Evolutionary conservation across 2,888 invertebrate species (phyloP).

Genomic region (Rotaria sp.): DNA sequence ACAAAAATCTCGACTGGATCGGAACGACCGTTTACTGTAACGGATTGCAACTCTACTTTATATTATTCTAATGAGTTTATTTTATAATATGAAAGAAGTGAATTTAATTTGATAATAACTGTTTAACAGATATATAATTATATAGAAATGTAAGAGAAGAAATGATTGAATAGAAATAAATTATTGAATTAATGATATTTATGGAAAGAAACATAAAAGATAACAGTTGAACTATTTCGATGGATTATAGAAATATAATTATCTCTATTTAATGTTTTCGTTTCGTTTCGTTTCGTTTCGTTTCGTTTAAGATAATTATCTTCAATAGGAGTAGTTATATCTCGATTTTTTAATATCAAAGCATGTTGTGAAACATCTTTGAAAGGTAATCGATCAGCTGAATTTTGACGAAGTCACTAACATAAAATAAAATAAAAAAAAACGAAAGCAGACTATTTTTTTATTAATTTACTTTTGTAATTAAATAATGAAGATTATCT

Average conservation of each 20-base stretch:
- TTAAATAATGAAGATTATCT: too few species aligned
- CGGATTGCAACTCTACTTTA: too few species aligned
- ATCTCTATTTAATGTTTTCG: conserved; percentile 17
- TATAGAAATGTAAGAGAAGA: neutral
- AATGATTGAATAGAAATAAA: neutral
- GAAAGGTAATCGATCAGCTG: too few species aligned
- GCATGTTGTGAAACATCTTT: conserved; percentile 33
- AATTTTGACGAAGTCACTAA: too few species aligned
- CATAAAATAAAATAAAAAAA: too few species aligned
- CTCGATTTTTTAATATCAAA: conserved; percentile 36
- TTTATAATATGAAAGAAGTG: neutral
- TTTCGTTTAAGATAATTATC: conserved; percentile 12
- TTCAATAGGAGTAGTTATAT: conserved; percentile 22
- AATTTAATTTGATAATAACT: conserved; percentile 8
- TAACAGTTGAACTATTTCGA: neutral
- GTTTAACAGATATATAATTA: neutral
- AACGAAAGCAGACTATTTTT: too few species aligned
- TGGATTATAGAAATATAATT: neutral
- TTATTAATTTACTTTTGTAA: too few species aligned
- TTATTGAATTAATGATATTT: neutral
- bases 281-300: too few species aligned
- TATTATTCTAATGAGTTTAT: neutral
- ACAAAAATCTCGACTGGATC: too few species aligned
- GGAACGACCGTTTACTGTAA: too few species aligned
- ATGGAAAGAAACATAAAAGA: neutral